phyloP scores from a whole-genome alignment of 2,113 vertebrate species.

The Tauraco erythrolophus region DNA sequence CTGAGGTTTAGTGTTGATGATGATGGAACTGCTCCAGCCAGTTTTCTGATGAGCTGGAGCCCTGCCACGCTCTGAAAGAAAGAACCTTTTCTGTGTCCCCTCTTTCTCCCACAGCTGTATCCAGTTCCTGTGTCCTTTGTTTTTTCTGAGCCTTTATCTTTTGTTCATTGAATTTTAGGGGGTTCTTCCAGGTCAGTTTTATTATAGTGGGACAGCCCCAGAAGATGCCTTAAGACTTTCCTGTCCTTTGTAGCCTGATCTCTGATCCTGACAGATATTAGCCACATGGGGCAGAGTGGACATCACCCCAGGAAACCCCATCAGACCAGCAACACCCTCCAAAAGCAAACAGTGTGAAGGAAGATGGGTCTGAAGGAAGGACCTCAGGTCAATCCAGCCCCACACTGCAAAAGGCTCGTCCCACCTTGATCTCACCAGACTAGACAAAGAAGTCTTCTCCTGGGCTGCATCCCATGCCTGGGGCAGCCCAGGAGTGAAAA shows the following conservation, averaged over 20 bases:
- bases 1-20: accelerated
- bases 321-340: background rate
- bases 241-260: background rate
- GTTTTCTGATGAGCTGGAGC: background rate
- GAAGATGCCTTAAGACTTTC: background rate
- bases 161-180: background rate
- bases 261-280: background rate
- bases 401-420: background rate
- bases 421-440: background rate
- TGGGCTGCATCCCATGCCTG: background rate
- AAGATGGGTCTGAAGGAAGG: background rate
- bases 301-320: background rate
- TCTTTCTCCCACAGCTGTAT: background rate
- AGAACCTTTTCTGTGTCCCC: background rate
- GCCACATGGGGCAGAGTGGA: no score
- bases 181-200: background rate
- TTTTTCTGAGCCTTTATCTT: background rate
- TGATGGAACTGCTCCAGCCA: background rate
- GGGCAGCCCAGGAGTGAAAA: background rate
- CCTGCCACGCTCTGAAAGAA: background rate
- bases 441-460: background rate
- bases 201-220: background rate
- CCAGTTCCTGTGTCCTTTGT: background rate
- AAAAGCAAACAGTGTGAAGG: background rate
- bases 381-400: background rate